Conservation (phyloP, 2,797 vertebrate species). For the Acomys russatus region DNA sequence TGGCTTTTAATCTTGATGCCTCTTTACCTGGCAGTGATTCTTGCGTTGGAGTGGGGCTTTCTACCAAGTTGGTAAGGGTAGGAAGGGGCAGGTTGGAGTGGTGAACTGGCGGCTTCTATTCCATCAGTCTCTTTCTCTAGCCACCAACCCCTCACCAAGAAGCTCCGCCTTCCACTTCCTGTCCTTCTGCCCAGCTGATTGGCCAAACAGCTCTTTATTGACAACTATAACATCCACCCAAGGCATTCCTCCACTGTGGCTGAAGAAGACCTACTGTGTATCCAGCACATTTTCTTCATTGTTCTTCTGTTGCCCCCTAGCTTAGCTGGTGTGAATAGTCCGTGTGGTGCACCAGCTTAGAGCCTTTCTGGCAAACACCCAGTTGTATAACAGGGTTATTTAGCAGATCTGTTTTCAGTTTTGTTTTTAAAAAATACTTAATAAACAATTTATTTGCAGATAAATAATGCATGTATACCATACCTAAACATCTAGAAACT, state of each 20-base stretch:
- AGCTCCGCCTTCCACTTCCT: no score
- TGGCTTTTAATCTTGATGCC: not conserved
- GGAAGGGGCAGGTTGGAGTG: not conserved
- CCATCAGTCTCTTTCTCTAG: no score
- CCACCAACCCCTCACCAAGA: no score
- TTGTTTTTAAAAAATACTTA: not conserved
- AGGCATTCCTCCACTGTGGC: not conserved
- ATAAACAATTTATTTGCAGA: not conserved
- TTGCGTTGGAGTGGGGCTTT: not conserved
- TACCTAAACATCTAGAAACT: not conserved
- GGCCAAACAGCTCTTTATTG: no score
- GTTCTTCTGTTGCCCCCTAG: not conserved
- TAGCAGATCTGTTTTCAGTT: not conserved
- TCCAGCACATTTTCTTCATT: not conserved
- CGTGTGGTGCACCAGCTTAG: not conserved
- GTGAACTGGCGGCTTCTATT: not conserved
- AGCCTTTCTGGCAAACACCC: not conserved
- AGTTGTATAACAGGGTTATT: not conserved
- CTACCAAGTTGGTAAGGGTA: not conserved
- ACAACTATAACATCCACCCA: no score
- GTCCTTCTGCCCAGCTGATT: no score
- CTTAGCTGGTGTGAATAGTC: not conserved
- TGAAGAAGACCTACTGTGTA: not conserved
- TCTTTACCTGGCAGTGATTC: not conserved
- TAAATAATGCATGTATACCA: not conserved